These are phyloP conservation scores for Carlito syrichta DNA, from an alignment of 2,113 vertebrate species.

Conservation along the genomic window DNA sequence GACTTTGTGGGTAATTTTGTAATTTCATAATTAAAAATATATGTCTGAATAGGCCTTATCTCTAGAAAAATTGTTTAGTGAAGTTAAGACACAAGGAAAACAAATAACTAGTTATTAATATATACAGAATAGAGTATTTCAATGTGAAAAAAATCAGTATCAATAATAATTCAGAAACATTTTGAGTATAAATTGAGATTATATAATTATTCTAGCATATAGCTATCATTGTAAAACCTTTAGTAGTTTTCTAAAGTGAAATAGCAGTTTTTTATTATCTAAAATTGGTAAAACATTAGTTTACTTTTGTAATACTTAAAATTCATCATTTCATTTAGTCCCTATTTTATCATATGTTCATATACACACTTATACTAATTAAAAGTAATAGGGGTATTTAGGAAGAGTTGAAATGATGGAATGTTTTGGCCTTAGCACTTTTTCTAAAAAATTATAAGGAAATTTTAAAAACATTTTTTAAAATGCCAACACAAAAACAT, in stretches of 20 bases:
- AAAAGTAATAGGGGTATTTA: conserved; percentile 30
- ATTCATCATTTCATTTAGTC: background rate
- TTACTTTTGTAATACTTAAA: conserved; percentile 25
- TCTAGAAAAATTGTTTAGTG: conserved; percentile 30
- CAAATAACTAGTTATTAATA: background rate
- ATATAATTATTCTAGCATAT: fast-evolving
- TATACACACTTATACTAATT: background rate
- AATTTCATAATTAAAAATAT: conserved; percentile 28
- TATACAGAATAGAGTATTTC: background rate
- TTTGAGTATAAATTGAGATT: background rate
- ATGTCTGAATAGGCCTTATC: background rate
- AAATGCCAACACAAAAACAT: conserved; percentile 53
- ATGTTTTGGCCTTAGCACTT: conserved; percentile 66
- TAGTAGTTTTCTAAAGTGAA: background rate
- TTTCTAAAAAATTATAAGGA: conserved; percentile 49
- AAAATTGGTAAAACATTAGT: background rate
- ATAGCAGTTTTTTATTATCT: background rate
- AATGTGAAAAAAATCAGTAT: background rate
- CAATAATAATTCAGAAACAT: background rate
- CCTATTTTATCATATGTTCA: conserved; percentile 2
- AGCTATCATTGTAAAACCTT: background rate
- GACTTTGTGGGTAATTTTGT: background rate
- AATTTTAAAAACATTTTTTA: conserved; percentile 37
- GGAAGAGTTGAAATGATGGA: conserved; percentile 64
- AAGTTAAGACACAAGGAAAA: conserved; percentile 48